Evolutionary conservation across 2,888 invertebrate species (phyloP).

Genomic region (Ormyrus labotus): DNA sequence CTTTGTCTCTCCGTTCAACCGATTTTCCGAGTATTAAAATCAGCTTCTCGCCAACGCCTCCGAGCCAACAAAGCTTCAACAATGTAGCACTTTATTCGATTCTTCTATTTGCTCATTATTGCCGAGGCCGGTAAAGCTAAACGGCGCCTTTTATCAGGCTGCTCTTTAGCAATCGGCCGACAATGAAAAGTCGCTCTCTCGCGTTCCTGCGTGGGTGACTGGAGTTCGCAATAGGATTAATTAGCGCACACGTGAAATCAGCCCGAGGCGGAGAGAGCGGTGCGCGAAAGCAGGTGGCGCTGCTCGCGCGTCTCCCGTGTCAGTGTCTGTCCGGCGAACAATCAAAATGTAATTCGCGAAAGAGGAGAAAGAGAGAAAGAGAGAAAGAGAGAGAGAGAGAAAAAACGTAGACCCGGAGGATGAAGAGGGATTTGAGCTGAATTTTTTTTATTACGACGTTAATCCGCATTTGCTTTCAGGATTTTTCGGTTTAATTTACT

Average conservation of each 20-base stretch:
- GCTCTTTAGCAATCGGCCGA: conserved; percentile 35
- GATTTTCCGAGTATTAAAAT: not conserved
- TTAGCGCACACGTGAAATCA: conserved; percentile 45
- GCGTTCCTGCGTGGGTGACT: not conserved
- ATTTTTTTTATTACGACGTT: not conserved
- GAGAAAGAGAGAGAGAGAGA: not conserved
- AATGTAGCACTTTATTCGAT: not conserved
- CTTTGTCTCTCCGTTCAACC: not conserved
- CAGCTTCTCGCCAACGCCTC: no score
- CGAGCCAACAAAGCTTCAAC: not conserved
- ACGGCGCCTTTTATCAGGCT: conserved; percentile 36
- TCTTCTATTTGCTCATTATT: no score
- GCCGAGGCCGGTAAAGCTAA: conserved; percentile 39
- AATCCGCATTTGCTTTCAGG: no score
- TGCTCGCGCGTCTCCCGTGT: no score
- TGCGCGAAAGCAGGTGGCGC: not conserved
- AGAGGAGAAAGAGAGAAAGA: not conserved
- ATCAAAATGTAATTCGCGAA: conserved; percentile 32
- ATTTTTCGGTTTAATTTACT: no score
- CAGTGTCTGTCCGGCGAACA: not conserved
- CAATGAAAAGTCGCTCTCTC: conserved; percentile 49
- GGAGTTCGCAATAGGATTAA: conserved; percentile 41
- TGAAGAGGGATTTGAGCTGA: not conserved
- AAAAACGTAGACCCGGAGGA: not conserved
- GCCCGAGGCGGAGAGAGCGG: conserved; percentile 8